phyloP scores from a whole-genome alignment of 2,888 invertebrate genomes.

The Hypselothyrea guttata region DNA sequence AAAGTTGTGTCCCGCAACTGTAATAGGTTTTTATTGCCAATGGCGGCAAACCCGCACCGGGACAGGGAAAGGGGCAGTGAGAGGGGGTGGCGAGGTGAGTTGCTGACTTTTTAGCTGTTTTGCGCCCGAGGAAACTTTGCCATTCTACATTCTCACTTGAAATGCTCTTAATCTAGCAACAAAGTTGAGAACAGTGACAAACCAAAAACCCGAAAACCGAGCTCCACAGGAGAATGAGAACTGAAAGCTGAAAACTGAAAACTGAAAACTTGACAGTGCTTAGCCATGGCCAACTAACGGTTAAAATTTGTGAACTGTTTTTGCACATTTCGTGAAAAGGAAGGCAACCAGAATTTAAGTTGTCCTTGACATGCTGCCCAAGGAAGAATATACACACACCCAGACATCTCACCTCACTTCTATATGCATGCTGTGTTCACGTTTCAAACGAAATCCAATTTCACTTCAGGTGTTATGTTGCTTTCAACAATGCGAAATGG shows the following conservation, averaged over 20 bases:
- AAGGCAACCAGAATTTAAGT: constrained; percentile 56
- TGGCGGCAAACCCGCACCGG: constrained; percentile 26
- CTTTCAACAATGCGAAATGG: constrained; percentile 28
- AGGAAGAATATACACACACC: constrained; percentile 23
- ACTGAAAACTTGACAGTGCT: constrained; percentile 29
- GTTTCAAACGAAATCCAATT: constrained; percentile 54
- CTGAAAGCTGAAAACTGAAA: constrained; percentile 10
- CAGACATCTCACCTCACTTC: constrained; percentile 1
- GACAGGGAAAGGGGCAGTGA: background rate
- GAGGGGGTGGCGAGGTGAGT: no score
- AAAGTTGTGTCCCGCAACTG: constrained; percentile 63
- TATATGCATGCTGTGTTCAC: constrained; percentile 5
- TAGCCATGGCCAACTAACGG: constrained; percentile 20
- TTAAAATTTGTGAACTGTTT: constrained; percentile 47
- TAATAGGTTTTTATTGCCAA: constrained; percentile 68
- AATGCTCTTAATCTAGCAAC: constrained; percentile 71
- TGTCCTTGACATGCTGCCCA: constrained; percentile 59
- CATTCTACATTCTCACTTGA: constrained; percentile 49
- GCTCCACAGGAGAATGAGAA: background rate
- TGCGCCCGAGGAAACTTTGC: constrained; percentile 47
- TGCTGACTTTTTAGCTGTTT: constrained; percentile 32
- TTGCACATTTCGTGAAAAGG: constrained; percentile 11
- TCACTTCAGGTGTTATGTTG: constrained; percentile 26
- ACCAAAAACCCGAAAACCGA: constrained; percentile 1
- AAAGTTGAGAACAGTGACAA: constrained; percentile 43